These are phyloP conservation scores for Erpetoichthys calabaricus DNA, from an alignment of 2,797 vertebrate genomes.

Conservation along the genomic window DNA sequence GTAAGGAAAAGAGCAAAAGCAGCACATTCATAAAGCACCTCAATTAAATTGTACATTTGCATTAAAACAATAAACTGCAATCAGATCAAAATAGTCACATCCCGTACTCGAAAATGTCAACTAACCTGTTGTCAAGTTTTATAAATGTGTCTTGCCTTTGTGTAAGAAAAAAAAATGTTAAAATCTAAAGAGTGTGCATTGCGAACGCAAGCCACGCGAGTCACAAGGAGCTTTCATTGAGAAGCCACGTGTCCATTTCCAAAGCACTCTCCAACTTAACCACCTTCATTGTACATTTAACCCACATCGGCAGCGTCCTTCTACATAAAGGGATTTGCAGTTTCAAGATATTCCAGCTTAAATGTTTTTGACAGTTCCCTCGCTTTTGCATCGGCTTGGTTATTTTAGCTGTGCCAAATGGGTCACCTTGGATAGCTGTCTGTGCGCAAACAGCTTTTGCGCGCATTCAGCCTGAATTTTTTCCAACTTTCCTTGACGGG, in stretches of 20 bases:
- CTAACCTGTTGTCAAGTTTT: slow-evolving; percentile 12
- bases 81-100: slow-evolving; percentile 7
- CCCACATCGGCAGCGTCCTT: slow-evolving; percentile 98
- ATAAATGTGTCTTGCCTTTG: slow-evolving; percentile 12
- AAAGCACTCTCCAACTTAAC: slow-evolving; percentile 99
- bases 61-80: slow-evolving; percentile 22
- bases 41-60: slow-evolving; percentile 2
- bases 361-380: slow-evolving; percentile 99
- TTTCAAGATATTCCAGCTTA: slow-evolving; percentile 99
- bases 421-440: slow-evolving; percentile 99
- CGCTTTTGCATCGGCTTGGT: slow-evolving; percentile 96
- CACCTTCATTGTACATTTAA: slow-evolving; percentile 99
- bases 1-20: too few species aligned
- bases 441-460: slow-evolving; percentile 98
- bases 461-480: slow-evolving; percentile 99
- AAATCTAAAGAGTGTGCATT: slow-evolving; percentile 66
- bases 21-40: not conserved
- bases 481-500: slow-evolving; percentile 99
- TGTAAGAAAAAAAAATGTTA: slow-evolving; percentile 36
- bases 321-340: slow-evolving; percentile 99
- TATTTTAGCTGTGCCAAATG: slow-evolving; percentile 99
- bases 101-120: slow-evolving; percentile 12
- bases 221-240: slow-evolving; percentile 85
- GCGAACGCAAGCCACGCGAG: slow-evolving; percentile 91
- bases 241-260: slow-evolving; percentile 99